These are phyloP conservation scores for Epistrophe grossulariae DNA, from an alignment of 2,888 invertebrate genomes.

Conservation along the genomic window DNA sequence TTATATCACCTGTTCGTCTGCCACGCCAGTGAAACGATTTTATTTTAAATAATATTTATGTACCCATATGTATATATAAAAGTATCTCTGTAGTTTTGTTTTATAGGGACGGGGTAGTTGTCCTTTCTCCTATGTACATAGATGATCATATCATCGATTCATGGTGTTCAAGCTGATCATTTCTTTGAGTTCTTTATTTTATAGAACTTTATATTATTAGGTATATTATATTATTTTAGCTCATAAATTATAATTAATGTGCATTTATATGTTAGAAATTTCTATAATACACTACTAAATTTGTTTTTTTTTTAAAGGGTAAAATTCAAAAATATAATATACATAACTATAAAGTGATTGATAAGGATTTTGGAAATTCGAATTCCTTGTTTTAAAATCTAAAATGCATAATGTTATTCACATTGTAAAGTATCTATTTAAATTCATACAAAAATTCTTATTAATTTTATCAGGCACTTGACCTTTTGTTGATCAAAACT, in stretches of 20 bases:
- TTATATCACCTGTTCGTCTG: no score
- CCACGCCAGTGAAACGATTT: no score
- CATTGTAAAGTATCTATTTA: constrained; percentile 42
- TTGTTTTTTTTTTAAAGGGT: not conserved
- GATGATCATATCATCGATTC: not conserved
- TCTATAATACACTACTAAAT: not conserved
- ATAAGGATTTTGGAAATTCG: constrained; percentile 31
- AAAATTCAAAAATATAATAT: constrained; percentile 1
- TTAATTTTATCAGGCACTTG: constrained; percentile 50
- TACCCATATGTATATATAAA: no score
- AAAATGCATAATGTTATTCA: constrained; percentile 36
- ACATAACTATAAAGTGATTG: constrained; percentile 17
- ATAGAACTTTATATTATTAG: not conserved
- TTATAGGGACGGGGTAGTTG: no score
- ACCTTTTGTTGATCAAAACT: constrained; percentile 55
- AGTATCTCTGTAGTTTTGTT: no score
- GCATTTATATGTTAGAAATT: not conserved
- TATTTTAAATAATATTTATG: no score
- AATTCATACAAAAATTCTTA: constrained; percentile 51
- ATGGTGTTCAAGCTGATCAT: not conserved
- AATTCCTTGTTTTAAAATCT: constrained; percentile 19
- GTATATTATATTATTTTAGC: not conserved
- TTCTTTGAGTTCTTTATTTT: not conserved
- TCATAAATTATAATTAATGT: not conserved
- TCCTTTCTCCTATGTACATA: not conserved